These are phyloP conservation scores for Montipora capitata DNA, from an alignment of 92 coral and sea anemone species.

Conservation along the genomic window DNA sequence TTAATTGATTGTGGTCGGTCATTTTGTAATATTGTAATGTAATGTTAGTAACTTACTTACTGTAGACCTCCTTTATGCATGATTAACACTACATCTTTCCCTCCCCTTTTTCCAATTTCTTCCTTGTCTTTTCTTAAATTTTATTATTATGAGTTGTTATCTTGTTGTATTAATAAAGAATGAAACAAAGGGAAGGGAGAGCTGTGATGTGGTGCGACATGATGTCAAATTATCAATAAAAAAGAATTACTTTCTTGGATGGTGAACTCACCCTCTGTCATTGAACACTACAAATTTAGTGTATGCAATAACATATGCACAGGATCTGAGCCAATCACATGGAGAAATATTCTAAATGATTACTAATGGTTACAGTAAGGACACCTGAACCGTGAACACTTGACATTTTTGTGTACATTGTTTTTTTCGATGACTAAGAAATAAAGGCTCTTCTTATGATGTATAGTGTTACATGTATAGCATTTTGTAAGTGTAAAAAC, in stretches of 20 bases:
- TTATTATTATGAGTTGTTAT: neutral
- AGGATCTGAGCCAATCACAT: neutral
- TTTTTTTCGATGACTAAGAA: no score
- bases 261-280: neutral
- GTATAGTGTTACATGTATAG: no score
- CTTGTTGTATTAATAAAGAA: neutral
- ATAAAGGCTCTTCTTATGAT: no score
- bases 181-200: neutral
- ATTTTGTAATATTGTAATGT: neutral
- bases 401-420: no score
- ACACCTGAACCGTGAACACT: no score
- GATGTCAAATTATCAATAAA: no score
- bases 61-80: neutral
- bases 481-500: no score
- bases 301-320: no score
- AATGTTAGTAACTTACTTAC: neutral
- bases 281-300: neutral
- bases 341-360: neutral
- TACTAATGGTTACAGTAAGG: no score
- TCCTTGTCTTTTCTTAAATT: neutral
- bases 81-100: no score
- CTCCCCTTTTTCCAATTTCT: neutral
- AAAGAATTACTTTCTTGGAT: neutral
- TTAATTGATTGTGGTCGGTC: conserved; percentile 1
- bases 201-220: no score